Percentiles rank a stretch among this genome's conserved stretches.
These are phyloP conservation scores for Anser brachyrhynchus DNA, from an alignment of 2,113 vertebrate genomes.

Conservation along the genomic window DNA sequence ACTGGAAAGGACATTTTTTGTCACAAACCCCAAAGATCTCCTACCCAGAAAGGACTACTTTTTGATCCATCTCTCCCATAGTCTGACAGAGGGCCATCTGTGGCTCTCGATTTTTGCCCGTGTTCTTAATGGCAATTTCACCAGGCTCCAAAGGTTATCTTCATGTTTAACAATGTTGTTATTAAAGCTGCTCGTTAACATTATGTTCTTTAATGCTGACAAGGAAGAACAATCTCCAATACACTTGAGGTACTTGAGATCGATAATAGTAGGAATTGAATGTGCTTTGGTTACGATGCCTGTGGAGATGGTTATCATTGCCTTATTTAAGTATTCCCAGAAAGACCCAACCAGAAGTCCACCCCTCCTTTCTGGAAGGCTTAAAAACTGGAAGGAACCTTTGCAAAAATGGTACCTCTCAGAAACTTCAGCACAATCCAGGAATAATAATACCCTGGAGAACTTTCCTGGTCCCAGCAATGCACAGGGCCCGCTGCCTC, in stretches of 20 bases:
- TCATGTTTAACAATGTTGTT: conserved; percentile 69
- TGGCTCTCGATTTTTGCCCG: conserved; percentile 72
- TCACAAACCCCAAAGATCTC: neutral
- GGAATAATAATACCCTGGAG: neutral
- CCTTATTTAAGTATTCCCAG: conserved; percentile 69
- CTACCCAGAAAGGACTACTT: conserved; percentile 64
- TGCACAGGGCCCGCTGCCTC: neutral
- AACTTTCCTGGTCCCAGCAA: neutral
- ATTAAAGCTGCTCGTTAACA: conserved; percentile 63
- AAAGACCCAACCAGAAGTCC: neutral
- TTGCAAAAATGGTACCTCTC: neutral
- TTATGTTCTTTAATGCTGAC: conserved; percentile 71
- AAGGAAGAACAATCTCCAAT: neutral
- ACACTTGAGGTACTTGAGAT: neutral
- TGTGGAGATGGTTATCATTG: conserved; percentile 45
- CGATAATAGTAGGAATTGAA: conserved; percentile 63
- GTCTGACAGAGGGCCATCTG: conserved; percentile 31
- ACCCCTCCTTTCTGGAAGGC: neutral
- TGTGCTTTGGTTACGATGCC: conserved; percentile 70
- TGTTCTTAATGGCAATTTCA: neutral
- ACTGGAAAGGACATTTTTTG: conserved; percentile 48
- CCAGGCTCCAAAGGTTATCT: conserved; percentile 73
- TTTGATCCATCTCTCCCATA: conserved; percentile 35
- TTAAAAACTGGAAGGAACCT: neutral
- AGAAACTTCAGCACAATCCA: neutral